These are phyloP conservation scores for Cremastobaeus sp. DNA, from an alignment of 2,888 invertebrate species.

Conservation along the genomic window DNA sequence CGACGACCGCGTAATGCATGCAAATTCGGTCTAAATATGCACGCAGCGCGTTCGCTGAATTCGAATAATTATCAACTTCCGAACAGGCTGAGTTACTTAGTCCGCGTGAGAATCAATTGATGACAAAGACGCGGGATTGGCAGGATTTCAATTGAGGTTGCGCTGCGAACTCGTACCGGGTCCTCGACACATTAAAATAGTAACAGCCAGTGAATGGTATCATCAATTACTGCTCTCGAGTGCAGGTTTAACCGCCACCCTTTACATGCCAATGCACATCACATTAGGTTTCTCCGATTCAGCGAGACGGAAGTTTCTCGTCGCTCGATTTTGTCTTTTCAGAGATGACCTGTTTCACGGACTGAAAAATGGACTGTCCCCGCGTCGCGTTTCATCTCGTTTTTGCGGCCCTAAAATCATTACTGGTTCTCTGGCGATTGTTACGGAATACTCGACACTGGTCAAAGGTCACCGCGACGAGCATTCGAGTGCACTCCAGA, in stretches of 20 bases:
- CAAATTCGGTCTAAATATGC: too few relatives aligned
- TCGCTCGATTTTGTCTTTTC: conserved; percentile 52
- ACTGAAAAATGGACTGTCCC: conserved; percentile 54
- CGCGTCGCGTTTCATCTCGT: conserved; percentile 22
- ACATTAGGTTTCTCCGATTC: conserved; percentile 61
- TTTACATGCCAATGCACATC: conserved; percentile 52
- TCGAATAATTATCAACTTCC: conserved; percentile 64
- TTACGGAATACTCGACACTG: conserved; percentile 49
- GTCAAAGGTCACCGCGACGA: conserved; percentile 51
- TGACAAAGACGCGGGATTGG: conserved; percentile 61
- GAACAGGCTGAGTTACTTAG: conserved; percentile 72
- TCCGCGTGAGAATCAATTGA: conserved; percentile 71
- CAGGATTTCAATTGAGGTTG: conserved; percentile 72
- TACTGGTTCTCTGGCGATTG: conserved; percentile 36
- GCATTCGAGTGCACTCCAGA: conserved; percentile 43
- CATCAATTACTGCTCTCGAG: conserved; percentile 65
- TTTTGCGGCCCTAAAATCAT: conserved; percentile 24
- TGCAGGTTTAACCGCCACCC: conserved; percentile 46
- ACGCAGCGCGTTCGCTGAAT: background rate
- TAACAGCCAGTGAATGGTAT: conserved; percentile 72
- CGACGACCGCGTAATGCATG: too few relatives aligned
- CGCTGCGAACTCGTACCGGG: conserved; percentile 63
- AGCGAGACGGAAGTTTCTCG: conserved; percentile 57
- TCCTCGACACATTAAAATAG: conserved; percentile 66
- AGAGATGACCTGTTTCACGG: conserved; percentile 56